phyloP scores from a whole-genome alignment of 2,888 invertebrate species.

The Spodoptera littoralis region DNA sequence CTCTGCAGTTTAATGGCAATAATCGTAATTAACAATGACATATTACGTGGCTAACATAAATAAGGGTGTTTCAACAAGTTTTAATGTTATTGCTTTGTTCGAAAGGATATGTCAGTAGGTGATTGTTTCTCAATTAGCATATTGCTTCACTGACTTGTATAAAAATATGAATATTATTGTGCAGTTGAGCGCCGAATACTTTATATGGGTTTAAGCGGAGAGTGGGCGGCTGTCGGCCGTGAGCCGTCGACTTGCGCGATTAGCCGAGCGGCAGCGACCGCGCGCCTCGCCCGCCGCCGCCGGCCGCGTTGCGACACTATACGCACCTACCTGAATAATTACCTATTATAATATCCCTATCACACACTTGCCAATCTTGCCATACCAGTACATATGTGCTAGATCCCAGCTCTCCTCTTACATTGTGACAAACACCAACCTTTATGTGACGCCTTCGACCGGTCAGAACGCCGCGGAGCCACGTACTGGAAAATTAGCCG shows the following conservation, averaged over 20 bases:
- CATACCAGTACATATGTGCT: constrained; percentile 18
- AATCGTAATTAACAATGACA: constrained; percentile 41
- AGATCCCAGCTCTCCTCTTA: constrained; percentile 12
- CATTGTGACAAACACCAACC: constrained; percentile 29
- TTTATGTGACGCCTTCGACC: constrained; percentile 33
- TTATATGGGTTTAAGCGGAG: constrained; percentile 85
- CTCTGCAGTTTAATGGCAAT: constrained; percentile 34
- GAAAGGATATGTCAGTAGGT: constrained; percentile 57
- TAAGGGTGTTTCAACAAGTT: constrained; percentile 48
- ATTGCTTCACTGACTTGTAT: constrained; percentile 75
- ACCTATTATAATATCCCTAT: constrained; percentile 63
- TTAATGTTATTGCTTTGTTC: constrained; percentile 44
- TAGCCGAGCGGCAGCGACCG: constrained; percentile 66
- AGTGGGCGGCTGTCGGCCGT: constrained; percentile 87
- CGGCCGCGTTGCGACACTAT: constrained; percentile 54
- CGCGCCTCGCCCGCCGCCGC: constrained; percentile 53
- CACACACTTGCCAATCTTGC: constrained; percentile 35
- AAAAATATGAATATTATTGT: constrained; percentile 85
- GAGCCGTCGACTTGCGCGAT: constrained; percentile 81
- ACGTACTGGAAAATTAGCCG: constrained; percentile 49
- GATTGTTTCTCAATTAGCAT: constrained; percentile 78
- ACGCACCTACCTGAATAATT: constrained; percentile 74
- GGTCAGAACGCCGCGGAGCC: constrained; percentile 33
- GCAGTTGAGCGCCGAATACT: constrained; percentile 79
- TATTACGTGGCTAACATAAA: constrained; percentile 33